Evolutionary conservation across 2,797 vertebrate genomes (phyloP), one percentile per base, ranked within the genome.

Genomic region (Artibeus lituratus): DNA sequence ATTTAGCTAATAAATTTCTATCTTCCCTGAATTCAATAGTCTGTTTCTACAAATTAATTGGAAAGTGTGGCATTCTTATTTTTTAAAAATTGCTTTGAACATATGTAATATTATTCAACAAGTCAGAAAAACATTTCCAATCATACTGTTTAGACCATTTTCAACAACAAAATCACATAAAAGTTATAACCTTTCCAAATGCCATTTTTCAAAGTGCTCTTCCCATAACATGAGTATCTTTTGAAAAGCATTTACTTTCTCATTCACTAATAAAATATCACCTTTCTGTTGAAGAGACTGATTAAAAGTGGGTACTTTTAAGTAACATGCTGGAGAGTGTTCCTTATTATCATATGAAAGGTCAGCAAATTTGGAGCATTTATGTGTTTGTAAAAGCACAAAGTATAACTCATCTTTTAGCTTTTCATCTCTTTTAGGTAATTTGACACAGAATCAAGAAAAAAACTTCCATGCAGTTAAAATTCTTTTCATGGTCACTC

Each of bases 121-220:
- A 51, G 39, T 84, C 37, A 51, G 44, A 94, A 85, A 83, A 72
- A 59, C 59, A 15, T 81, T 95, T 85, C 51, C 62, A 81, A 29
- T 90, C 70, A 92, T 69, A 95, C 47, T 87, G 16, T 81, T 92
- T 90, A 92, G 47, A 85, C 19, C 32, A 78, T 55, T 90, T 93
- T 81, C 24, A 88, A 59, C 42, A 93, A 89, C 32, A 95, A 96
- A 96, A 92, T 88, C 73, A 94, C 35, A n/a, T 74, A 95, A 94
- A 53, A 91, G 91, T 95, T 94, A 94, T 94, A 95, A 96, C 77
- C 83, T 96, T 91, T 91, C 39, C 67, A 96, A 94, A 93, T 88
- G 83, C 47, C 77, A 93, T 59, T 86, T 92, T 94, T 92, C 82
- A 85, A 95, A 95, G 76, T 82, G 53, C 21, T 94, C n/a, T 91